Conservation (phyloP, 2,113 vertebrate species). For the Vireo altiloquus region DNA sequence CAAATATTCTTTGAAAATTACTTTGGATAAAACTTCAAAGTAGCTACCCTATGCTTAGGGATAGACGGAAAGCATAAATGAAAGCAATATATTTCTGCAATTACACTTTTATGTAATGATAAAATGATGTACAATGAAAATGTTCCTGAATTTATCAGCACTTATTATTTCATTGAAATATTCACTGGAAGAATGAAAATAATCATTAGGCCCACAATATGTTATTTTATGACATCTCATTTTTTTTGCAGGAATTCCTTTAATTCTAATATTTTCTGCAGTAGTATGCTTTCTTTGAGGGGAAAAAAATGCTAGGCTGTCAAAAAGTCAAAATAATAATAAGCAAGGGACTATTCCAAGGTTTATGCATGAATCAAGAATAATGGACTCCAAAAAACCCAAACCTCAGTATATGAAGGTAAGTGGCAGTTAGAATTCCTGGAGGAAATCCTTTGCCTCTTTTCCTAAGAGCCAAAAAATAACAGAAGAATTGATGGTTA, state of each 20-base stretch:
- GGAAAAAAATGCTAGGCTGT: background rate
- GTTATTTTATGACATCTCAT: background rate
- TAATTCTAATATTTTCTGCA: background rate
- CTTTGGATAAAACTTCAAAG: slow-evolving; percentile 12
- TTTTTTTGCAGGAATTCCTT: background rate
- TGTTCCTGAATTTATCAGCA: background rate
- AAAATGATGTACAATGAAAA: background rate
- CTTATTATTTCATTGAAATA: background rate
- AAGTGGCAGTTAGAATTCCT: background rate
- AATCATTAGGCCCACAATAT: background rate
- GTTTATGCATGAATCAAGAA: background rate
- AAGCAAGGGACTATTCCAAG: background rate
- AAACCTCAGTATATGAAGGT: background rate
- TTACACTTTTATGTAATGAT: background rate
- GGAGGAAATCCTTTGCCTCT: background rate
- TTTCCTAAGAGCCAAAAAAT: background rate
- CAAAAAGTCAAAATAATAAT: background rate
- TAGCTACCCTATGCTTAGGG: background rate
- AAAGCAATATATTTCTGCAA: background rate
- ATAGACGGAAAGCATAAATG: background rate
- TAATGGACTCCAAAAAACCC: background rate
- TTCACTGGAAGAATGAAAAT: background rate
- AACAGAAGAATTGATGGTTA: background rate
- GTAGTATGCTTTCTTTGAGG: background rate
- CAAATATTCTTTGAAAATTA: slow-evolving; percentile 9